A percentile compares a stretch with the other conserved stretches of the same genome.
phyloP scores from a whole-genome alignment of 1,140 invertebrate species.

The Tachypleus tridentatus region DNA sequence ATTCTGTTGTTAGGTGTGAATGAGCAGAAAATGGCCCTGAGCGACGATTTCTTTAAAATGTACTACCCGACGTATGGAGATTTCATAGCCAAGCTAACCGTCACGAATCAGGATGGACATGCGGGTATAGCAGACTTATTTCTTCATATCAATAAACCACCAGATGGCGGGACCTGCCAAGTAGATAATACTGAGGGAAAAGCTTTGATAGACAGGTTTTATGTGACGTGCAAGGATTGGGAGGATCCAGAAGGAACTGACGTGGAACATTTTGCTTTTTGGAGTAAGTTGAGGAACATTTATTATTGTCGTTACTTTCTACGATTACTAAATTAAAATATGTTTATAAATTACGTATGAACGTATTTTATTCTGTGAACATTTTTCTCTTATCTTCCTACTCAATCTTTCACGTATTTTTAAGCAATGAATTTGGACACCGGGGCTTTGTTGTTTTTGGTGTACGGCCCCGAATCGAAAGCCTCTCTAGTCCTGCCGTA shows the following conservation, averaged over 20 bases:
- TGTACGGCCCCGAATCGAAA: constrained; percentile 24
- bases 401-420: constrained; percentile 3
- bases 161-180: constrained; percentile 25
- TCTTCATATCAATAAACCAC: constrained; percentile 30
- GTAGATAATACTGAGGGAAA: constrained; percentile 19
- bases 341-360: not conserved
- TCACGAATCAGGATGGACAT: constrained; percentile 24
- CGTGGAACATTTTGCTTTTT: constrained; percentile 28
- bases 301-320: not conserved
- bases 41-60: constrained; percentile 27
- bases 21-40: constrained; percentile 28
- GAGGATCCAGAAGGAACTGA: constrained; percentile 28
- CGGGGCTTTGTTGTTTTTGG: constrained; percentile 22
- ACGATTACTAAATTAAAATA: not conserved
- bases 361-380: not conserved
- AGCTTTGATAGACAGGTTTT: constrained; percentile 28
- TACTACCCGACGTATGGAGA: constrained; percentile 28
- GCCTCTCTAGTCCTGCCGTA: constrained; percentile 24
- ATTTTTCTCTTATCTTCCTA: not conserved
- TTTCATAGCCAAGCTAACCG: constrained; percentile 27
- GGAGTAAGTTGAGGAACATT: constrained; percentile 20
- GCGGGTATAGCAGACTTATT: constrained; percentile 27
- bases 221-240: constrained; percentile 27
- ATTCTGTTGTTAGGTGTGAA: constrained; percentile 15
- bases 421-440: constrained; percentile 21